Conservation (phyloP, 2,888 invertebrate genomes). For the Lepidocyrtinus sp. region DNA sequence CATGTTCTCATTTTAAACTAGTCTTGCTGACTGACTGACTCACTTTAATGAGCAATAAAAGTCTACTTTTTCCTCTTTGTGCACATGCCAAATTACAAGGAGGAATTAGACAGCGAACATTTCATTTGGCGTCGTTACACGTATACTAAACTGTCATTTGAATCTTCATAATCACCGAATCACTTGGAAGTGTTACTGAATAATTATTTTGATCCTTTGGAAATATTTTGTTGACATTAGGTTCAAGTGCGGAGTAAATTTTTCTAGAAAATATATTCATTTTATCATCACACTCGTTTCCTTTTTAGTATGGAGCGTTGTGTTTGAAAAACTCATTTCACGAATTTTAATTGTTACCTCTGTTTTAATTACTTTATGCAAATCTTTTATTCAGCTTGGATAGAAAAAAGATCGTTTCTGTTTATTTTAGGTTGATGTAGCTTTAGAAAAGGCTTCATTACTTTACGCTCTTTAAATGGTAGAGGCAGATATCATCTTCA, state of each 20-base stretch:
- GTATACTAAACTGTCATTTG: background rate
- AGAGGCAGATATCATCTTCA: background rate
- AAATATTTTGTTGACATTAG: too few species aligned
- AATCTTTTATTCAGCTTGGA: background rate
- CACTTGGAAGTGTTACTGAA: too few species aligned
- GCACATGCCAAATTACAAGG: background rate
- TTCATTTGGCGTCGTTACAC: background rate
- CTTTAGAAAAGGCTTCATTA: too few species aligned
- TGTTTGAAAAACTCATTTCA: slow-evolving; percentile 41
- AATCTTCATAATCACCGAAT: too few species aligned
- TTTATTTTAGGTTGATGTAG: slow-evolving; percentile 6
- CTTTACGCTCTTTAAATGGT: background rate
- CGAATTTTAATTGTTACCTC: slow-evolving; percentile 55
- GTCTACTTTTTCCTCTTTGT: background rate
- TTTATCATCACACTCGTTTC: slow-evolving; percentile 2
- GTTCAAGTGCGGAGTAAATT: too few species aligned
- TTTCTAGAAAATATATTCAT: too few species aligned
- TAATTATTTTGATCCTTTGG: too few species aligned
- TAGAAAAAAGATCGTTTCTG: background rate
- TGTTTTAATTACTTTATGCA: slow-evolving; percentile 43
- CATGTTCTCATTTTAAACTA: background rate
- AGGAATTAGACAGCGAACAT: background rate
- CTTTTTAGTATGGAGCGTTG: background rate
- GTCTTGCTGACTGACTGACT: slow-evolving; percentile 39
- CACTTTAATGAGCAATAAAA: slow-evolving; percentile 22